These are phyloP conservation scores for Luperina nickerlii DNA, from an alignment of 2,888 invertebrate species.

Conservation along the genomic window DNA sequence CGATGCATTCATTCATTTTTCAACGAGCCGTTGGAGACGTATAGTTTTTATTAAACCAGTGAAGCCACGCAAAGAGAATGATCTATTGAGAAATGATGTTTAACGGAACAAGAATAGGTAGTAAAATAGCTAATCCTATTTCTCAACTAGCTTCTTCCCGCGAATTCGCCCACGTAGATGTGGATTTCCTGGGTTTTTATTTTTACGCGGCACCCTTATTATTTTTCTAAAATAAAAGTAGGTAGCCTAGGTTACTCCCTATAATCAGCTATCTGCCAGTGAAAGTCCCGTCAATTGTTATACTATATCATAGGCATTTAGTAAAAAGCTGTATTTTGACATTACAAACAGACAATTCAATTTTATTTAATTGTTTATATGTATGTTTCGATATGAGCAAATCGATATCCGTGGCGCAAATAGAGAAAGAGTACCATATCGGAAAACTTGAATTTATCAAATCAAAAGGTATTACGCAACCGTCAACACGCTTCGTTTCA, in stretches of 20 bases:
- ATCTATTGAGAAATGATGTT: background rate
- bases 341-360: background rate
- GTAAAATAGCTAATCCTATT: background rate
- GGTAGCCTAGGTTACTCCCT: background rate
- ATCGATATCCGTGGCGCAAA: background rate
- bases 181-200: background rate
- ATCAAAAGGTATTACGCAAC: constrained; percentile 7
- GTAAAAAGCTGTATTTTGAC: background rate
- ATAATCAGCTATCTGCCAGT: background rate
- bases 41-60: constrained; percentile 1
- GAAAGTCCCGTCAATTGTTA: background rate
- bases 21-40: background rate
- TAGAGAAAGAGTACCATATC: background rate
- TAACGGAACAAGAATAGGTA: background rate
- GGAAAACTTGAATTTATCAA: background rate
- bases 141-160: too few relatives aligned
- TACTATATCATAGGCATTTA: too few relatives aligned
- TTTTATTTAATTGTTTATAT: background rate
- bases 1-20: constrained; percentile 23
- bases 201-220: background rate
- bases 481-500: constrained; percentile 5
- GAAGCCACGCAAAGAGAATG: background rate
- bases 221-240: background rate
- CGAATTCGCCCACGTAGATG: background rate
- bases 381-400: background rate